phyloP scores from a whole-genome alignment of 2,113 vertebrate genomes.

The Misgurnus mizolepis region DNA sequence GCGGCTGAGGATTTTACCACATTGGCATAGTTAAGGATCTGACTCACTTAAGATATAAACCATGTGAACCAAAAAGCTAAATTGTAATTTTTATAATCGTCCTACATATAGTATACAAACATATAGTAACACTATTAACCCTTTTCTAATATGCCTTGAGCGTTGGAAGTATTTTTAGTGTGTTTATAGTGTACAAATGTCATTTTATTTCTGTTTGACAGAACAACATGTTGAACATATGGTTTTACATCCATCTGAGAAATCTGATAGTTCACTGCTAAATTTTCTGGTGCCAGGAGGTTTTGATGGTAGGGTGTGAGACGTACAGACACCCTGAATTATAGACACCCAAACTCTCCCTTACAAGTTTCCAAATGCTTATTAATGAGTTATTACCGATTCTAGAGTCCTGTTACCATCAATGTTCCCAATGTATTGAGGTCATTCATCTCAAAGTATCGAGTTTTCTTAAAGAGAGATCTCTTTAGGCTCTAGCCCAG shows the following conservation, averaged over 20 bases:
- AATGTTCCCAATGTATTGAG: conserved; percentile 1
- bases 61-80: not conserved
- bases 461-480: conserved; percentile 16
- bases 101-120: not conserved
- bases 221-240: not conserved
- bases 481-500: not conserved
- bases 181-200: not conserved
- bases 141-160: no score
- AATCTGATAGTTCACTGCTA: not conserved
- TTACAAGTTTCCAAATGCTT: not conserved
- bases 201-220: not conserved
- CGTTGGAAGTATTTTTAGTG: not conserved
- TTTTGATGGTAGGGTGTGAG: not conserved
- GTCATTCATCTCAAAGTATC: not conserved
- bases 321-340: not conserved
- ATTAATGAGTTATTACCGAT: not conserved
- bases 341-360: not conserved
- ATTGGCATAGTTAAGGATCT: conserved; percentile 46
- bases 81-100: not conserved
- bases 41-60: conserved; percentile 43
- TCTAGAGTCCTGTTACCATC: not conserved
- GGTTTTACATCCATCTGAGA: not conserved
- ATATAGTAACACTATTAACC: no score
- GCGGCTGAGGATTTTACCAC: conserved; percentile 50
- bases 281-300: not conserved